Conservation (phyloP, 2,113 vertebrate species). For the Haplochromis burtoni region DNA sequence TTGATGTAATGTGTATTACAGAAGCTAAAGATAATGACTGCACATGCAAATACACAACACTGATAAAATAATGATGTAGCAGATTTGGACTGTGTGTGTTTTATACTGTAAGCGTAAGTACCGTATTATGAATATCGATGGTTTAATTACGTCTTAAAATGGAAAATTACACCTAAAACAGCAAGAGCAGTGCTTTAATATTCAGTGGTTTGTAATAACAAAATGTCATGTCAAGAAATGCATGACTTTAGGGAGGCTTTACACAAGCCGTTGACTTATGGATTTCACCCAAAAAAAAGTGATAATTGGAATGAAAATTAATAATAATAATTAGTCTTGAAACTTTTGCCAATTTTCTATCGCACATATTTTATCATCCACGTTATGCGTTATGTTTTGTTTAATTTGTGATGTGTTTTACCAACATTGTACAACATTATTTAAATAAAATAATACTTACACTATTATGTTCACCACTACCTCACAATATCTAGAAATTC, state of each 20-base stretch:
- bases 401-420: neutral
- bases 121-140: neutral
- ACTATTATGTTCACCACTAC: neutral
- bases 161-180: neutral
- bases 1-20: neutral
- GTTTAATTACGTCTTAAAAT: neutral
- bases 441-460: neutral
- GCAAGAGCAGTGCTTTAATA: neutral
- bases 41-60: neutral
- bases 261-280: neutral
- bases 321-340: neutral
- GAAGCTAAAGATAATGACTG: neutral
- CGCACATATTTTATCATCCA: neutral
- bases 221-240: neutral
- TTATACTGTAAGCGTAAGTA: neutral
- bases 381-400: neutral
- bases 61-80: neutral
- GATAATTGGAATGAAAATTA: neutral
- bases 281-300: rapidly evolving
- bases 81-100: neutral
- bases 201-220: neutral
- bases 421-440: neutral
- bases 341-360: neutral
- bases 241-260: neutral
- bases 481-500: neutral